Percentiles rank a stretch among this genome's conserved stretches.
Conservation (phyloP, 2,113 vertebrate species). For the Lepus europaeus region DNA sequence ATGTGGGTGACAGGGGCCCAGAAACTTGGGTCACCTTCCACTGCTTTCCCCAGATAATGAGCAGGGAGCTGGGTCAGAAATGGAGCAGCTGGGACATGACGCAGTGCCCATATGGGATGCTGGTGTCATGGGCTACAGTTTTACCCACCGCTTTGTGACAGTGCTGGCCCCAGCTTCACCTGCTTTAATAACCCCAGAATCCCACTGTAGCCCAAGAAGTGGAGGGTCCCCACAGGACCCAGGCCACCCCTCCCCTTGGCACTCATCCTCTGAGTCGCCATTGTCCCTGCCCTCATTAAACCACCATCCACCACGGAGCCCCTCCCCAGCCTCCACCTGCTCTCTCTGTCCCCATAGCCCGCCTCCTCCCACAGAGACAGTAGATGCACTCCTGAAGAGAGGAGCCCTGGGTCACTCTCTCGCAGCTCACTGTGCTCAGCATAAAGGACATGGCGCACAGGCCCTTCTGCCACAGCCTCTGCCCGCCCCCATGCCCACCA, state of each 20-base stretch:
- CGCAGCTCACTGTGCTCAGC: background rate
- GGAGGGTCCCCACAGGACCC: background rate
- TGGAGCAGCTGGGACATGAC: no score
- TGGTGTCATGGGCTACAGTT: no score
- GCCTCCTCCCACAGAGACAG: background rate
- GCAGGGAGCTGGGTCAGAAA: no score
- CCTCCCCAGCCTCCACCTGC: background rate
- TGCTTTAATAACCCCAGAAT: background rate
- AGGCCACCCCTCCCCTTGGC: background rate
- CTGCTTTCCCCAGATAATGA: no score
- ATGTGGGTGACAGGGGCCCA: no score
- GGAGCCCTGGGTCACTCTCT: background rate
- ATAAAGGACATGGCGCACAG: background rate
- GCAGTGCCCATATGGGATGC: no score
- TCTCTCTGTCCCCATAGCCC: background rate
- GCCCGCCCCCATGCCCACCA: background rate
- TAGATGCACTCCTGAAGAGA: constrained; percentile 2
- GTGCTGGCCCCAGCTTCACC: no score
- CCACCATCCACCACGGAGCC: background rate
- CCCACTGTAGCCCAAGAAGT: background rate
- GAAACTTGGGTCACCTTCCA: no score
- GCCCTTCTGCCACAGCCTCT: background rate
- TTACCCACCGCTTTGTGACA: no score
- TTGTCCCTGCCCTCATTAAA: background rate
- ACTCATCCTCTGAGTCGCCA: background rate